Evolutionary conservation across 1,140 invertebrate species (phyloP), one percentile per base, ranked within the genome.

Genomic region (Trichonephila clavipes): DNA sequence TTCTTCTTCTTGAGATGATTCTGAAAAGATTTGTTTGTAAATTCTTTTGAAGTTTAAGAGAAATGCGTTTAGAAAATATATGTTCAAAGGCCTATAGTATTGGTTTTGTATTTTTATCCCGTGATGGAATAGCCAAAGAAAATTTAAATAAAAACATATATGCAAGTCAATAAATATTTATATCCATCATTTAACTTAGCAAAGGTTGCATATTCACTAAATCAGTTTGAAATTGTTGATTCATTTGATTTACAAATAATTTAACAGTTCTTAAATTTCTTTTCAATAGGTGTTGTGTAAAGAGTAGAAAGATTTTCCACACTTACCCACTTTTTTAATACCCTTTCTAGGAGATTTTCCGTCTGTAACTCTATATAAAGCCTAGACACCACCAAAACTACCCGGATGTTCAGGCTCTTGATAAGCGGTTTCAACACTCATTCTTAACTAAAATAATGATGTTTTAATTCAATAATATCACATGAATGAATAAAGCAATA

Each of bases 111-210:
- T 10, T 59, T 19, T 87, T 64, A 21, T 62, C n/a, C 18, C 62
- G 61, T 12, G 62, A 19, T n/a, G 59, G 59, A 18, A 87, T 59
- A 24, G 51, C 85, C 51, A 21, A 87, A 28, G 59, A 24, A 62
- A 64, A 87, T 87, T 87, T 87, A 21, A 59, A 87, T 28, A 28
- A 64, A 62, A 59, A 87, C 24, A 14, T 28, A 44, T 16, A 87
- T 87, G 10, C 85, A 64, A 19, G 51, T 87, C 16, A 87, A 64
- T 34, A 64, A 64, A 66, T 64, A 88, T 14, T 40, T 14, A 64
- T 62, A 64, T 12, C 59, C 24, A 0, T 88, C 24, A 40, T 64
- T 88, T 34, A 61, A 88, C 24, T 88, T 64, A 28, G 61, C n/a
- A 24, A 88, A 34, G 24, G 34, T 6, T 51, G 51, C 59, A 64